Base-by-base conservation (phyloP, 2,888 invertebrate species). In the Pyrocoelia pectoralis region DNA sequence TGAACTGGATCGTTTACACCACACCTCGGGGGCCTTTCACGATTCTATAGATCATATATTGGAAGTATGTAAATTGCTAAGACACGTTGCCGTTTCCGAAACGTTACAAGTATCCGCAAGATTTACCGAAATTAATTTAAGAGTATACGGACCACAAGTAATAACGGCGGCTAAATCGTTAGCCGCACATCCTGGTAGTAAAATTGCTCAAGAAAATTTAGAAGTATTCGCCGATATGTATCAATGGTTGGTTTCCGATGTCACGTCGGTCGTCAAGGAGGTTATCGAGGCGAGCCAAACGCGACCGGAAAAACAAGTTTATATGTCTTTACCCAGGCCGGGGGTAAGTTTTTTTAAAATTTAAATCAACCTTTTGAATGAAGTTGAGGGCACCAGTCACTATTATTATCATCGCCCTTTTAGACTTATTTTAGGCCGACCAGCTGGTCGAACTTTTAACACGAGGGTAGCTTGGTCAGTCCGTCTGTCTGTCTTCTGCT, bases 31-130 rank as follows among this genome's bases (percentile, higher is more conserved):
- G 83, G 92, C 93, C 82, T 98, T 98, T 82, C 93, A 95, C 80
- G 98, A 98, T 83, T 96, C 97, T 83, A 93, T 97, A 79, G 98
- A 98, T 83, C 98, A 98, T 83, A 93, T 98, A 78, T 92, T 98
- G 82, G 98, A 99, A 88, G 97, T 97, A 70, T 98, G 98, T 84
- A 98, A 98, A 84, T 86, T 99, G 72, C 85, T 99, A 72, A 89
- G 97, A 77, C 98, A 99, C 83, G 93, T 98, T 80, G 95, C 98
- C 46, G 88, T 93, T 73, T 94, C 95, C 28, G 98, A 98, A 82
- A 92, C 95, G 41, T 86, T 98, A 64, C 96, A 98, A 86, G 95
- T 98, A 57, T 93, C 95, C 73, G 95, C 97, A 5, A 96, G 97
- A 81, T 97, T 98, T 79, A 93, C 97, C 52, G 97, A 98, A 83